Evolutionary conservation across 2,888 invertebrate genomes (phyloP), one percentile per base, ranked within the genome.

Genomic region (Eristalis arbustorum): DNA sequence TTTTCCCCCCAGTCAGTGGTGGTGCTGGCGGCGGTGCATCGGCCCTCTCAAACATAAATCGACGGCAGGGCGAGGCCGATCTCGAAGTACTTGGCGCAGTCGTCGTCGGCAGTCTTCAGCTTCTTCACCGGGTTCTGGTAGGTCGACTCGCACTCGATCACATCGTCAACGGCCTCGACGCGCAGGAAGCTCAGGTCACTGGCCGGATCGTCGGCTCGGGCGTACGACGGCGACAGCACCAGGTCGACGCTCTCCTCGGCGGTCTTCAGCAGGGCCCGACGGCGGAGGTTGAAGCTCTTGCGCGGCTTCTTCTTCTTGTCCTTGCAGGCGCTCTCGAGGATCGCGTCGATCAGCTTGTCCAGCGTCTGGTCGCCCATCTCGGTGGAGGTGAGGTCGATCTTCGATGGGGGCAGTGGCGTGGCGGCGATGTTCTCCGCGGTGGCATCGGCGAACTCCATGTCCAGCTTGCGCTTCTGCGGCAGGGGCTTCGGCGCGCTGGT

Each of bases 261-360:
- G 71, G 90, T 89, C 69, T 91, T 91, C 57, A 92, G 79, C 37
- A 92, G 66, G 0, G 92, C 91, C 40, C 91, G 90, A 0, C 91
- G 89, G 0, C 92, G 90, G 71, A 92, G 83, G 79, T 91, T 92
- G 75, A 91, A 91, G n/a, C 90, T 91, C 28, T 90, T 90, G 13
- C 91, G 90, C 0, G 90, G 88, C 74, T 91, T 90, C 78, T 91
- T 90, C 88, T 88, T 84, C 74, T 91, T 89, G 42, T 92, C 90
- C 79, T 93, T 92, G 80, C 91, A 90, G 8, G 92, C 92, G 63
- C 92, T 92, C 57, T 93, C 92, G 40, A 93, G 88, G 56, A 93
- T 93, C 72, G 92, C 92, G 88, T 92, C 92, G 76, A 93, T 93
- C 18, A 93, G 90, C 75, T 91, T 89, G 68, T 93, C 92, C 88